Evolutionary conservation across 1,140 invertebrate species (phyloP), one percentile per base, ranked within the genome.

Genomic region (Bradynema listronoti): DNA sequence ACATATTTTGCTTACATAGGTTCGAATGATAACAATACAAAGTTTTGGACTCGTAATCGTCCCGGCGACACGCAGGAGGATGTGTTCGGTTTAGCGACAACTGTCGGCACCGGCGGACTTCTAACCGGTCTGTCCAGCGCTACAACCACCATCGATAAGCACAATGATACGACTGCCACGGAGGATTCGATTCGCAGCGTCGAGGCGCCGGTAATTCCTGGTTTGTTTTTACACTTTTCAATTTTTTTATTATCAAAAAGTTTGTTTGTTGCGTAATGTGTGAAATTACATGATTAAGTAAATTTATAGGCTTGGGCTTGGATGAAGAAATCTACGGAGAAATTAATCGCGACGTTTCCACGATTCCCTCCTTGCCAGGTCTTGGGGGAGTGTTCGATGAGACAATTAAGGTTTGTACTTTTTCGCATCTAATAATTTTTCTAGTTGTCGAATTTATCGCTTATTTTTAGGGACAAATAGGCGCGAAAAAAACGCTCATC

Each of bases 1-100:
- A 52, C 3, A 27, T 39, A 32, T 11, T 50, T 4, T 56, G 4
- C 19, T 22, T 39, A 39, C 54, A n/a, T 47, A 60, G 57, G 65
- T 19, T 78, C 78, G 7, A 79, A 78, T 52, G 75, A 78, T 34
- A 79, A 79, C 52, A 77, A 79, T 58, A 78, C 69, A 47, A 98
- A 98, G 82, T 99, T 99, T 80, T 99, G 94, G 94, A 96, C 94
- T 1, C 83, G 95, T 61, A 98, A 98, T 82, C 83, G 93, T 42
- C 94, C 95, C 3, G 95, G 95, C 30, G 95, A 99, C 83, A 84
- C 87, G 56, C 96, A 98, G 88, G 85, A 90, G 75, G 95, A 99
- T 77, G 93, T 77, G 29, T 77, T 77, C 54, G 74, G 74, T 29
- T 32, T 77, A 30, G 34, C 54, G 90, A 41, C 60, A 14, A 16